phyloP scores from a whole-genome alignment of 2,888 invertebrate species.

The Brachynemurus nebulosus region DNA sequence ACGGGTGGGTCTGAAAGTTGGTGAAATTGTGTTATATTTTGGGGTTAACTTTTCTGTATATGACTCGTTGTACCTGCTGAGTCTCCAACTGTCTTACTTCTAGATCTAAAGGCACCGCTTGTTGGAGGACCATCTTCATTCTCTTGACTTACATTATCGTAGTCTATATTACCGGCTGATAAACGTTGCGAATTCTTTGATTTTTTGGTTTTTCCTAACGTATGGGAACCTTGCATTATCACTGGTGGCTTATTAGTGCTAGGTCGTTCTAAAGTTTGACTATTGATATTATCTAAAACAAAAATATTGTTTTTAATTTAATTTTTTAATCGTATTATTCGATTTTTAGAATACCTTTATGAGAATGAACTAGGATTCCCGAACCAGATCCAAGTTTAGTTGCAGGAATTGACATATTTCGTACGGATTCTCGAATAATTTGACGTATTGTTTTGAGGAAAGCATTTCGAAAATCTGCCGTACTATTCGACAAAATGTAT shows the following conservation, averaged over 20 bases:
- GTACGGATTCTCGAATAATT: slow-evolving; percentile 91
- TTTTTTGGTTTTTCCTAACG: slow-evolving; percentile 67
- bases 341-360: slow-evolving; percentile 5
- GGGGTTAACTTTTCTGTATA: too few relatives aligned
- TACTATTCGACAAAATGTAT: slow-evolving; percentile 92
- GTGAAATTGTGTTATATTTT: neutral
- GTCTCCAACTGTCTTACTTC: slow-evolving; percentile 88
- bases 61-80: slow-evolving; percentile 44
- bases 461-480: slow-evolving; percentile 90
- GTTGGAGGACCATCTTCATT: slow-evolving; percentile 44
- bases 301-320: neutral
- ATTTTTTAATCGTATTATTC: neutral
- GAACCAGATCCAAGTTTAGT: slow-evolving; percentile 46
- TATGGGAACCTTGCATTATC: slow-evolving; percentile 64
- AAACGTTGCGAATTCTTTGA: slow-evolving; percentile 61
- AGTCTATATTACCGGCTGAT: slow-evolving; percentile 75
- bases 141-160: slow-evolving; percentile 66
- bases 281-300: slow-evolving; percentile 28
- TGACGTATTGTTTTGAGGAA: slow-evolving; percentile 94
- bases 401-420: slow-evolving; percentile 90
- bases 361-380: slow-evolving; percentile 23
- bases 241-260: slow-evolving; percentile 21
- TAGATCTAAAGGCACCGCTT: slow-evolving; percentile 50
- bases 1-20: slow-evolving; percentile 24
- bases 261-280: slow-evolving; percentile 47